Base-by-base conservation (phyloP, 2,113 vertebrate species). In the Phoenicopterus ruber region DNA sequence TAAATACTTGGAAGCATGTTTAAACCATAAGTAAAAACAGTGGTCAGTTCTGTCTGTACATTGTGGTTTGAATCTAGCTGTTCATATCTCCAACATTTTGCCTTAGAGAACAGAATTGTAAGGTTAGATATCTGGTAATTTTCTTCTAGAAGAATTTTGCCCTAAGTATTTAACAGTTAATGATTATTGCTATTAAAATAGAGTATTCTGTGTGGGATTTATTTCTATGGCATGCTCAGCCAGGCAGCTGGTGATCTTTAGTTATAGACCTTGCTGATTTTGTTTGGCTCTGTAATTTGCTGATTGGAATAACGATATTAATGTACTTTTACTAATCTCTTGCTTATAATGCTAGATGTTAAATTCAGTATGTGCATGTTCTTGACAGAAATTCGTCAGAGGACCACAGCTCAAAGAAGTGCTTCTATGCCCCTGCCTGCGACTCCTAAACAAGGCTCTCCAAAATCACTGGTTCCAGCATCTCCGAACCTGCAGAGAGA, bases 361-460 rank as follows among this genome's bases (percentile, higher is more conserved):
- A 95, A 98, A 90, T 92, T 38, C 49, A 73, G 29, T 86, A 22
- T 87, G 66, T 86, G 22, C 7, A 3, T 97, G 52, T 94, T 97
- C 40, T 97, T 97, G 50, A 97, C 94, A 99, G 99, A 99, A 97
- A 98, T 99, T 63, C 99, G 99, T 95, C 99, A 99, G 95, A 98
- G 99, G 85, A 98, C 98, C 81, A 95, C 98, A 84, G 98, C 98
- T 94, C 98, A 98, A 90, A 99, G 98, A 96, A 98, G 97, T 83
- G 95, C 98, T 95, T 95, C 97, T 90, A 57, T 93, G 14, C 65
- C 96, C 34, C 40, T 67, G 15, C 97, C 98, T 94, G 93, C 77
- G 65, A 95, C 86, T 88, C 78, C 98, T 80, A 98, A 96, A 67
- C 97, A 97, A 89, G 97, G 96, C 20, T 98, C 98, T 94, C 96